Base-by-base conservation (phyloP, 1,140 invertebrate genomes). In the Neodiprion lecontei region DNA sequence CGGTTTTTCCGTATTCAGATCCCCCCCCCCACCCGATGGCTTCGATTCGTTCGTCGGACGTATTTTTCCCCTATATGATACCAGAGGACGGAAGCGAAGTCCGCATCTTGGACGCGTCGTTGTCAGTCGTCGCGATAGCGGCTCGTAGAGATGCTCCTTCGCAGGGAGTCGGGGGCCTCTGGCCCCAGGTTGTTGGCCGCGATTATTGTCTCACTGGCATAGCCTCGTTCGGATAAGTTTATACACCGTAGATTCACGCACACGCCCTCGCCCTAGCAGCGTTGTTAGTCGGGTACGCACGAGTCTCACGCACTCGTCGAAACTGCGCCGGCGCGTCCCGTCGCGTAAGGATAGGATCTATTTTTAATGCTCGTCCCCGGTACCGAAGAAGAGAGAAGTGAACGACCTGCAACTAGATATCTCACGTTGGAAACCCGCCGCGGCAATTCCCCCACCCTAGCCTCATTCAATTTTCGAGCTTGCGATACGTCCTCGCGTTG, bases 361-460 rank as follows among this genome's bases (percentile, higher is more conserved):
- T 88, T 87, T 87, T 87, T 87, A 87, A 84, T 80, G 78, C 80
- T 83, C 83, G 83, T 85, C 84, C 84, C 85, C 84, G 82, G 82
- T 84, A 40, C 28, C 5, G 28, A 40, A 40, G 28, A 40, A 40
- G 28, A 40, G 28, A 40, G 80, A 85, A 86, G 87, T 87, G 87
- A 88, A 88, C 82, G 87, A 88, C 87, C 87, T 87, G 87, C 84
- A 86, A 86, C 84, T 86, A 86, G 85, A 86, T 87, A 87, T 86
- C 83, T 84, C 80, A 76, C 53, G 11, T 14, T 61, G 11, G 11
- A 14, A 17, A 17, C 79, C 80, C 79, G 75, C 74, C 77, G 53
- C 72, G 67, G 67, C 74, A 72, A 28, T 70, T 75, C 75, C 48
- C 71, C 75, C 47, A 67, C 23, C 68, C 74, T 74, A 77, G 2